Conservation (phyloP, 2,888 invertebrate species). For the Resseliella maxima region DNA sequence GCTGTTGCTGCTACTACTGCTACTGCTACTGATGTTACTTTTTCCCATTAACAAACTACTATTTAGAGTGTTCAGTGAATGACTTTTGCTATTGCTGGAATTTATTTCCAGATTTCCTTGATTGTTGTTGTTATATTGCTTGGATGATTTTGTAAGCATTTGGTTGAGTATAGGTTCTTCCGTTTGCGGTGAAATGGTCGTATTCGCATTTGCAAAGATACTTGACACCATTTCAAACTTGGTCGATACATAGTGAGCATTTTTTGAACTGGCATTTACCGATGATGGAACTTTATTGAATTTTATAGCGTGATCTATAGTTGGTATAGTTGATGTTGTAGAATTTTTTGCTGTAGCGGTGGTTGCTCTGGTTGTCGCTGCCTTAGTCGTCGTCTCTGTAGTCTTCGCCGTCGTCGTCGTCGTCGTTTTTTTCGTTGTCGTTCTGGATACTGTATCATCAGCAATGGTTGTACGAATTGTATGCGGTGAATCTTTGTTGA, state of each 20-base stretch:
- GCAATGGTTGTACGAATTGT: too few species aligned
- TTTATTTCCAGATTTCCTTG: slow-evolving; percentile 34
- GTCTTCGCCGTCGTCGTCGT: too few species aligned
- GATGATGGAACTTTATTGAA: not conserved
- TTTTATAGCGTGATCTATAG: slow-evolving; percentile 16
- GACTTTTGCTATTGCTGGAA: slow-evolving; percentile 6
- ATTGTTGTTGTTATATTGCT: slow-evolving; percentile 17
- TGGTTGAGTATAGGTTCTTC: not conserved
- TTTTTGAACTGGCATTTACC: not conserved
- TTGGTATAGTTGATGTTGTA: not conserved
- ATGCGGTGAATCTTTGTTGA: not conserved
- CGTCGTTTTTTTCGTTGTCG: too few species aligned
- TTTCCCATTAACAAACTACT: slow-evolving; percentile 4
- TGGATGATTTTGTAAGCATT: not conserved
- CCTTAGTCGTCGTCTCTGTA: not conserved
- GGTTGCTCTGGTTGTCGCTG: not conserved
- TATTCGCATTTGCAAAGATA: not conserved
- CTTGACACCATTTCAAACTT: slow-evolving; percentile 44
- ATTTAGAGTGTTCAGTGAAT: not conserved
- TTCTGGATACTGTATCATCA: too few species aligned
- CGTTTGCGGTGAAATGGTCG: not conserved
- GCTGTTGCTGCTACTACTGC: too few species aligned
- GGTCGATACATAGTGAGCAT: not conserved
- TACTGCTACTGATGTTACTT: not conserved
- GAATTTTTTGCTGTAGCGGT: not conserved